Conservation (phyloP, 2,797 vertebrate species). For the Nothura maculosa region DNA sequence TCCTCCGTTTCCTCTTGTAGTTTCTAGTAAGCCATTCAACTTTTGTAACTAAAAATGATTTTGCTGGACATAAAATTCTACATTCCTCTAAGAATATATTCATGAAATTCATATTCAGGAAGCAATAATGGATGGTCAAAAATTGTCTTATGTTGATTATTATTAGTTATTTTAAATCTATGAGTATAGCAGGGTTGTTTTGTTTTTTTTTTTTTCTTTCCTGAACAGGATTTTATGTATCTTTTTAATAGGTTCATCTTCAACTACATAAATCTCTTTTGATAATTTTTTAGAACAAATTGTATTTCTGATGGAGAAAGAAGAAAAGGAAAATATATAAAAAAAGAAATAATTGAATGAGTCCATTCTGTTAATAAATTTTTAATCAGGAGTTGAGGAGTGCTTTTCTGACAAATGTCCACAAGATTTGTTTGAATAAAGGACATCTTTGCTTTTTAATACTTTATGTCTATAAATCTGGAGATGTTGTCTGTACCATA, state of each 20-base stretch:
- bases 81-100: neutral
- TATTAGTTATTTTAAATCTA: neutral
- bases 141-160: neutral
- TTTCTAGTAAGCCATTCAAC: neutral
- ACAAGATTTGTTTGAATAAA: neutral
- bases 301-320: neutral
- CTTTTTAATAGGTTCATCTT: neutral
- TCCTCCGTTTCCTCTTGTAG: neutral
- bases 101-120: neutral
- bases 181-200: neutral
- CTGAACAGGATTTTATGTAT: neutral
- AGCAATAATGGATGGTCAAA: neutral
- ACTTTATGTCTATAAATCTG: slow-evolving; percentile 12
- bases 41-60: neutral
- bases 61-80: neutral
- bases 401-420: slow-evolving; percentile 12
- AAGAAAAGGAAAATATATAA: neutral
- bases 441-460: slow-evolving; percentile 16
- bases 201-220: neutral
- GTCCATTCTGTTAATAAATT: neutral
- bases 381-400: slow-evolving; percentile 15
- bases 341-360: slow-evolving; percentile 15
- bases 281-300: neutral
- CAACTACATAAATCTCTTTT: neutral
- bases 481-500: neutral